phyloP scores from a whole-genome alignment of 2,888 invertebrate species.

The Cheilosia vulpina region DNA sequence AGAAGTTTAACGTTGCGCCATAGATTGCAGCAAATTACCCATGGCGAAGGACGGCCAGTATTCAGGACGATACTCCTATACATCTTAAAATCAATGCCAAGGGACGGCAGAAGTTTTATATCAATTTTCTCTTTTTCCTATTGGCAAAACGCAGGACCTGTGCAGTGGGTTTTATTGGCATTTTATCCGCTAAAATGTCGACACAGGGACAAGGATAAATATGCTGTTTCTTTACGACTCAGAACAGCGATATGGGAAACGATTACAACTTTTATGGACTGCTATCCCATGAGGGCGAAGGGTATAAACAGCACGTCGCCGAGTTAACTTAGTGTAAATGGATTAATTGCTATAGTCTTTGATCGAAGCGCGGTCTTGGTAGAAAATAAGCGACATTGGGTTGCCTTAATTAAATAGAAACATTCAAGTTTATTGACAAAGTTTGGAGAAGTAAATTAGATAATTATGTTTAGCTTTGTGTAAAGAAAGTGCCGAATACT shows the following conservation, averaged over 20 bases:
- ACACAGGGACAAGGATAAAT: constrained; percentile 28
- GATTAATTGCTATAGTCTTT: constrained; percentile 43
- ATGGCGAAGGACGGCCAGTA: constrained; percentile 20
- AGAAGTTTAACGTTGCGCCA: constrained; percentile 35
- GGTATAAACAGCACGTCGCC: constrained; percentile 22
- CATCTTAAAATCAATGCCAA: constrained; percentile 13
- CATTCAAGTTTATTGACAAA: too few species aligned
- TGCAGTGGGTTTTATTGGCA: constrained; percentile 60
- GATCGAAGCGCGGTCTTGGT: too few species aligned
- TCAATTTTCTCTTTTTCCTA: constrained; percentile 55
- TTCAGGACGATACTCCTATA: background rate
- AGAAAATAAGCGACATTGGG: too few species aligned
- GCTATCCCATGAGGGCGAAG: background rate
- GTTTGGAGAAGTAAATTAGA: too few species aligned
- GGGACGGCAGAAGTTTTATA: constrained; percentile 12
- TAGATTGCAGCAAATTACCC: constrained; percentile 36
- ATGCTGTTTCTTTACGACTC: constrained; percentile 53
- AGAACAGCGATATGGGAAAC: constrained; percentile 48
- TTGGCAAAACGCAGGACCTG: constrained; percentile 50
- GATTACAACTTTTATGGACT: constrained; percentile 56
- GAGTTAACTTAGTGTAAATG: constrained; percentile 67
- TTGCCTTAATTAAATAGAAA: too few species aligned
- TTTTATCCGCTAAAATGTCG: constrained; percentile 55
- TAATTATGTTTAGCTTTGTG: too few species aligned
- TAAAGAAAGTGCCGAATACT: too few species aligned